These are phyloP conservation scores for Stenotaenia linearis DNA, from an alignment of 2,888 invertebrate genomes.

Conservation along the genomic window DNA sequence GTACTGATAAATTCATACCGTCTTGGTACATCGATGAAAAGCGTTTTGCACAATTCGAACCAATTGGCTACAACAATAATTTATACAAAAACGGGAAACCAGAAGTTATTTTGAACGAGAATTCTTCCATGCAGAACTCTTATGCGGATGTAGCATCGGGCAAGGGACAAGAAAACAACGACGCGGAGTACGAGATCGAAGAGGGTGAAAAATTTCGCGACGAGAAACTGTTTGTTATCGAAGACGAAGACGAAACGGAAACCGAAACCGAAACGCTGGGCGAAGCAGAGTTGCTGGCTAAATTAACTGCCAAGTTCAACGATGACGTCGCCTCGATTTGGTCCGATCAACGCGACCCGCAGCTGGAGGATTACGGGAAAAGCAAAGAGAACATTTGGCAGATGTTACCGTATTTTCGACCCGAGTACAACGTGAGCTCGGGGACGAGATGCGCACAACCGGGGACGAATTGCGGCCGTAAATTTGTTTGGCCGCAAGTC, in stretches of 20 bases:
- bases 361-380: neutral
- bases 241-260: neutral
- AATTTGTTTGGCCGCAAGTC: neutral
- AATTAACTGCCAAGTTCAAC: constrained; percentile 34
- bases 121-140: neutral
- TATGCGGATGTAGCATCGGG: neutral
- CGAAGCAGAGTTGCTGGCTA: constrained; percentile 29
- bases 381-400: constrained; percentile 29
- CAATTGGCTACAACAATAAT: constrained; percentile 13
- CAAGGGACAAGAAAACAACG: neutral
- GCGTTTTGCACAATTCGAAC: neutral
- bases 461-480: neutral
- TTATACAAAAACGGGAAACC: neutral
- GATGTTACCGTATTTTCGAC: neutral
- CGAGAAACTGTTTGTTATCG: neutral
- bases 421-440: neutral
- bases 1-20: neutral
- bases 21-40: neutral
- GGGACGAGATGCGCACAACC: neutral
- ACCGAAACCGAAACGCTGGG: neutral
- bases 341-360: constrained; percentile 24
- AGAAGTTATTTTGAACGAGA: neutral
- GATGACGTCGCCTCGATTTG: constrained; percentile 33
- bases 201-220: neutral
- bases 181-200: neutral